phyloP scores from a whole-genome alignment of 2,888 invertebrate species.

The Lithosia quadra region DNA sequence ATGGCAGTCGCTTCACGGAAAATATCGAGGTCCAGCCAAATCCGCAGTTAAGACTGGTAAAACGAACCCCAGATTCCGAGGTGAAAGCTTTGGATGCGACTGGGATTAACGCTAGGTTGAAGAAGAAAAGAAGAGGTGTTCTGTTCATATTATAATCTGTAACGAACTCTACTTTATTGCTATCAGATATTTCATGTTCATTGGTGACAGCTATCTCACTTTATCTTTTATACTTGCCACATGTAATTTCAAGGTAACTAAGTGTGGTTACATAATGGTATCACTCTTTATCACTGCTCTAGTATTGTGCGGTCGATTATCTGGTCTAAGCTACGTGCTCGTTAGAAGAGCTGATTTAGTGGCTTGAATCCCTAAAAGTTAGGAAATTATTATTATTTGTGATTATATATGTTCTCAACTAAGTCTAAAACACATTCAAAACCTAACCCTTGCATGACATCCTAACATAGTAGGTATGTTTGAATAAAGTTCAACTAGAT shows the following conservation, averaged over 20 bases:
- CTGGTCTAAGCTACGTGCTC: constrained; percentile 4
- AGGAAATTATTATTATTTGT: not conserved
- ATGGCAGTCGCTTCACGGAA: too few species aligned
- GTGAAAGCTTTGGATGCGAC: too few species aligned
- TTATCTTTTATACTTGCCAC: not conserved
- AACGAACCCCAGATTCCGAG: too few species aligned
- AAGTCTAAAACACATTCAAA: not conserved
- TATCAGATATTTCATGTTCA: not conserved
- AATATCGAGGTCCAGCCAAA: too few species aligned
- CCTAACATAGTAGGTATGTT: not conserved
- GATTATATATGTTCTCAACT: not conserved
- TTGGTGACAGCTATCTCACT: not conserved
- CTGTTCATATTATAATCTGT: not conserved
- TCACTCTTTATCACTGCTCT: not conserved
- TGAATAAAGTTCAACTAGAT: not conserved
- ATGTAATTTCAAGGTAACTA: not conserved
- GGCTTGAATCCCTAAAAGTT: not conserved
- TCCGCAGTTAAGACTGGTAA: too few species aligned
- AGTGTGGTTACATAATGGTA: not conserved
- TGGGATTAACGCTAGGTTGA: too few species aligned
- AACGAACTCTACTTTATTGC: not conserved
- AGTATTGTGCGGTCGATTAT: not conserved
- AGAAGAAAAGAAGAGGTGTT: too few species aligned
- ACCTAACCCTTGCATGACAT: not conserved
- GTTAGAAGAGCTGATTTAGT: not conserved